These are phyloP conservation scores for Erebia aethiops DNA, from an alignment of 2,888 invertebrate genomes.

Conservation along the genomic window DNA sequence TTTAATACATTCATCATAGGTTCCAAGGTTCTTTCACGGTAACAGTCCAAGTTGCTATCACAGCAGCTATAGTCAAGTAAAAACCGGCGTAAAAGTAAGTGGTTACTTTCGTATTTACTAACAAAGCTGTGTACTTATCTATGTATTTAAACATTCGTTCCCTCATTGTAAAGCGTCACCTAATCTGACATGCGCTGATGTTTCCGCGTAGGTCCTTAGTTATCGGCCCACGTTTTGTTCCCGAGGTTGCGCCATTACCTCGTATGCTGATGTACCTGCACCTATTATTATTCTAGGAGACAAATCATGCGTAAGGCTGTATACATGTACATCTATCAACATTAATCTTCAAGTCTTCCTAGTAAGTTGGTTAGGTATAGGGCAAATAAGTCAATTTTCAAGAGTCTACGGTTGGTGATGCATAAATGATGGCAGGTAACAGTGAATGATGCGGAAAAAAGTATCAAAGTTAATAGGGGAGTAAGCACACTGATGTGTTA, in stretches of 20 bases:
- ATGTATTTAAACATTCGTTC: constrained; percentile 43
- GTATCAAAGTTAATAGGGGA: no score
- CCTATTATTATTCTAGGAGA: constrained; percentile 69
- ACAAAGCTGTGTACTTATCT: not conserved
- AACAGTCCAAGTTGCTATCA: not conserved
- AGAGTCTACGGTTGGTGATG: no score
- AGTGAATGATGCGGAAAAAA: no score
- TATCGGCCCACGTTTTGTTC: constrained; percentile 69
- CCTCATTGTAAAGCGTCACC: constrained; percentile 48
- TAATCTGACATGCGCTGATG: constrained; percentile 54
- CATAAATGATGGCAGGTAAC: no score
- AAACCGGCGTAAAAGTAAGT: not conserved
- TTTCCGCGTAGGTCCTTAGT: constrained; percentile 76
- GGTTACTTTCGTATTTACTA: no score
- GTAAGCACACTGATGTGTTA: no score
- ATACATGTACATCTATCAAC: constrained; percentile 35
- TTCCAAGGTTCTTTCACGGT: not conserved
- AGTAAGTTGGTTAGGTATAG: constrained; percentile 16
- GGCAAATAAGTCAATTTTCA: not conserved
- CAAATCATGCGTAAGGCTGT: constrained; percentile 49
- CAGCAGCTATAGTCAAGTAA: not conserved
- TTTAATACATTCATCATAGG: no score
- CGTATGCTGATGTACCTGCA: constrained; percentile 53
- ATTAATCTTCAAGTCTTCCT: constrained; percentile 39
- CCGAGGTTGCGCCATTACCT: constrained; percentile 63